A percentile compares a stretch with the other conserved stretches of the same genome.
Conservation (phyloP, 1,140 invertebrate genomes). For the Brachionus rotundiformis region DNA sequence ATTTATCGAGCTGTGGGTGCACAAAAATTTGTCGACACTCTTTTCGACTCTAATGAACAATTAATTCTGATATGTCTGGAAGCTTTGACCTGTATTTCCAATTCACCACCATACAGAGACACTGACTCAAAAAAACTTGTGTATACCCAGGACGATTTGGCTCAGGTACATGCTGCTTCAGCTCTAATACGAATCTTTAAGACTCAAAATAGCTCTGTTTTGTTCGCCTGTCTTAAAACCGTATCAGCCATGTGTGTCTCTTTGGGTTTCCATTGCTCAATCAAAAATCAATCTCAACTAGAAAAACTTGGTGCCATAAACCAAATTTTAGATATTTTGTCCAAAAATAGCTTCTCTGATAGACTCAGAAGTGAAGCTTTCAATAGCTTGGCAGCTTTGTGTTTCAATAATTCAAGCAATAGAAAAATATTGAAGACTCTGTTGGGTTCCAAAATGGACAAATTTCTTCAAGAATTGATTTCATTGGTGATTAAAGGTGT, state of each 20-base stretch:
- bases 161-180: slow-evolving; percentile 12
- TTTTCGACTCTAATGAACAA: slow-evolving; percentile 3
- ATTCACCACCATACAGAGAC: slow-evolving; percentile 36
- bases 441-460: background rate
- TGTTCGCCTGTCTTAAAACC: slow-evolving; percentile 6
- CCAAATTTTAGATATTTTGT: slow-evolving; percentile 17
- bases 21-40: slow-evolving; percentile 34
- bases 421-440: background rate
- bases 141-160: slow-evolving; percentile 30
- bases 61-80: slow-evolving; percentile 35
- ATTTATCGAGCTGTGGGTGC: slow-evolving; percentile 23
- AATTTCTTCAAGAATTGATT: background rate
- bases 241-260: slow-evolving; percentile 29
- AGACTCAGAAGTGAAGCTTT: slow-evolving; percentile 29
- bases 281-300: slow-evolving; percentile 14
- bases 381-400: background rate
- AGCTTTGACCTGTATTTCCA: background rate
- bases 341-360: background rate
- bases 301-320: background rate
- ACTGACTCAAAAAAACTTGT: background rate
- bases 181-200: slow-evolving; percentile 2
- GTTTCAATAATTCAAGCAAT: slow-evolving; percentile 2
- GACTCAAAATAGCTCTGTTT: background rate
- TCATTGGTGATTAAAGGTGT: background rate
- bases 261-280: background rate